Conservation (phyloP, 2,888 invertebrate genomes). For the Autographa pulchrina region DNA sequence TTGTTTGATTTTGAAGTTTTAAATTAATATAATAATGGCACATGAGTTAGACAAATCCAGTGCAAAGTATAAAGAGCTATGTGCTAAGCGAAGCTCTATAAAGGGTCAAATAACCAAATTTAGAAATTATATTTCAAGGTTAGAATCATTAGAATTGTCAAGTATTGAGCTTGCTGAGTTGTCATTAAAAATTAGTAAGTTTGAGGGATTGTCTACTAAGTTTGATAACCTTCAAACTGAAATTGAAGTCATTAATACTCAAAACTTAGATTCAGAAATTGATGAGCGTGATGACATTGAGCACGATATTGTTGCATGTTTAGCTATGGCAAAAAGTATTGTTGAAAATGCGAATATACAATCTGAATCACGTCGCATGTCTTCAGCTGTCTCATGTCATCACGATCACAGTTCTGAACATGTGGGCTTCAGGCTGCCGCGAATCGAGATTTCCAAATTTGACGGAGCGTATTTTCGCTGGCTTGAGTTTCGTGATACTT, state of each 20-base stretch:
- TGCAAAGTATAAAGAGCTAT: no score
- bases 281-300: conserved; percentile 25
- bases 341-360: conserved; percentile 11
- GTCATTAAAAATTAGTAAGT: conserved; percentile 16
- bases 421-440: conserved; percentile 39
- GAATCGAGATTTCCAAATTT: conserved; percentile 40
- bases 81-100: neutral
- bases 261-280: conserved; percentile 14
- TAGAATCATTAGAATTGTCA: conserved; percentile 6
- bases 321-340: conserved; percentile 11
- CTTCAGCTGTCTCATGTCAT: conserved; percentile 7
- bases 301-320: conserved; percentile 14
- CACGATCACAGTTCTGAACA: neutral
- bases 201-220: conserved; percentile 13
- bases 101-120: conserved; percentile 10
- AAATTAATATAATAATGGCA: no score
- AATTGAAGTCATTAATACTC: conserved; percentile 12
- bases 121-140: no score
- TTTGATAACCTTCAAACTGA: conserved; percentile 17
- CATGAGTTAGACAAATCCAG: conserved; percentile 8
- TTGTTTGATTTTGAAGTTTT: neutral
- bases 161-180: conserved; percentile 11
- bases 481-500: conserved; percentile 38
- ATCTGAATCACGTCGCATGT: conserved; percentile 10
- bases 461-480: conserved; percentile 37